Conservation (phyloP, 2,888 invertebrate species). For the Osmoderma eremita region DNA sequence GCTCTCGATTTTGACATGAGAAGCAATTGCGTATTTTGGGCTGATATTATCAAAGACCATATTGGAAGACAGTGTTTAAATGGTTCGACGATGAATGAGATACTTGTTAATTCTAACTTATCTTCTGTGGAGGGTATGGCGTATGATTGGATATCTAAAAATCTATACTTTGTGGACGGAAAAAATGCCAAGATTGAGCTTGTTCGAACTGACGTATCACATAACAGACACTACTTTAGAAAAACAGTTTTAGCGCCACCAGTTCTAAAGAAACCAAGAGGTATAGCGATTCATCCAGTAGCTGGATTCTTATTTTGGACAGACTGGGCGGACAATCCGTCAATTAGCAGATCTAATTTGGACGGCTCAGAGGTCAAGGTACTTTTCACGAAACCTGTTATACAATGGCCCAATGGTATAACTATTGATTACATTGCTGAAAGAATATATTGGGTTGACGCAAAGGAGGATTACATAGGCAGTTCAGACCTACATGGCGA, state of each 20-base stretch:
- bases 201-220: conserved; percentile 73
- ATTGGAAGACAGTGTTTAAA: conserved; percentile 80
- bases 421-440: conserved; percentile 85
- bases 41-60: conserved; percentile 82
- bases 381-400: conserved; percentile 72
- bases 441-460: conserved; percentile 89
- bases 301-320: conserved; percentile 88
- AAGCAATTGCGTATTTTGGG: conserved; percentile 89
- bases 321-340: conserved; percentile 86
- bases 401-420: conserved; percentile 89
- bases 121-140: conserved; percentile 90
- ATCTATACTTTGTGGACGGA: conserved; percentile 89
- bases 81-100: conserved; percentile 70
- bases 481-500: conserved; percentile 79
- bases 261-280: conserved; percentile 72
- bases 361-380: conserved; percentile 78
- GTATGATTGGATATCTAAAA: conserved; percentile 87
- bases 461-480: conserved; percentile 82
- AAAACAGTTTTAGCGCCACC: conserved; percentile 71
- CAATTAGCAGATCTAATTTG: conserved; percentile 81
- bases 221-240: conserved; percentile 75
- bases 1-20: conserved; percentile 87
- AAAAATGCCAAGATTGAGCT: conserved; percentile 82
- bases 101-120: conserved; percentile 78
- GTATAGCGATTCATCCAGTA: conserved; percentile 85